Base-by-base conservation (phyloP, 1,140 invertebrate species). In the Dufourea novaeangliae region DNA sequence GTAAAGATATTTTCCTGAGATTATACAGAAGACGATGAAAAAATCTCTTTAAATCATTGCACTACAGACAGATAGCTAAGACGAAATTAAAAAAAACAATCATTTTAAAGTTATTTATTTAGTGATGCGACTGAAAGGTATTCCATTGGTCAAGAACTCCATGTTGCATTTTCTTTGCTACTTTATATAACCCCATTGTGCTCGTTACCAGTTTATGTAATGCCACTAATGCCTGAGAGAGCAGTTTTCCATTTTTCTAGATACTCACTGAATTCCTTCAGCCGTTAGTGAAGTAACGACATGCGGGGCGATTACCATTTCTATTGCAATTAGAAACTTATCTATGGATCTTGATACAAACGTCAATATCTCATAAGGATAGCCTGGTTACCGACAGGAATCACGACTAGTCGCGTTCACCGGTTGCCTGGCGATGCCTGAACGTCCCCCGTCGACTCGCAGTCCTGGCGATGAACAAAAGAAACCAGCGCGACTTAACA, bases 401-500 rank as follows among this genome's bases (percentile, higher is more conserved):
- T 70, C 74, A 70, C 66, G 74, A 52, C 29, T 57, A 70, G 44
- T 37, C 66, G 56, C 54, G 66, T 59, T 34, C 63, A 12, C 41
- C 25, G 63, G 50, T 56, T 56, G 61, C 79, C 76, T 46, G 27
- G 86, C 80, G 82, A 80, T 87, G 70, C 52, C 44, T 27, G 72
- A 67, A 44, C 41, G 57, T 46, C 54, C 70, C n/a, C 66, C 76
- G 62, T 52, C 27, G 67, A 46, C 74, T 70, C 64, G 81, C 68
- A 37, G 54, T 63, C 59, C 37, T 79, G 76, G 68, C 78, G 83
- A 84, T 84, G 88, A 86, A 89, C 86, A 88, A 87, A 90, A 86
- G 86, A 88, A 89, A 89, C 86, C 90, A 88, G 88, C 90, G 88
- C 89, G 90, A 91, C 90, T 92, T 92, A 91, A 91, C 91, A 91